Percentiles rank a stretch among this genome's conserved stretches.
Conservation (phyloP, 2,113 vertebrate genomes). For the Hippoglossus stenolepis region DNA sequence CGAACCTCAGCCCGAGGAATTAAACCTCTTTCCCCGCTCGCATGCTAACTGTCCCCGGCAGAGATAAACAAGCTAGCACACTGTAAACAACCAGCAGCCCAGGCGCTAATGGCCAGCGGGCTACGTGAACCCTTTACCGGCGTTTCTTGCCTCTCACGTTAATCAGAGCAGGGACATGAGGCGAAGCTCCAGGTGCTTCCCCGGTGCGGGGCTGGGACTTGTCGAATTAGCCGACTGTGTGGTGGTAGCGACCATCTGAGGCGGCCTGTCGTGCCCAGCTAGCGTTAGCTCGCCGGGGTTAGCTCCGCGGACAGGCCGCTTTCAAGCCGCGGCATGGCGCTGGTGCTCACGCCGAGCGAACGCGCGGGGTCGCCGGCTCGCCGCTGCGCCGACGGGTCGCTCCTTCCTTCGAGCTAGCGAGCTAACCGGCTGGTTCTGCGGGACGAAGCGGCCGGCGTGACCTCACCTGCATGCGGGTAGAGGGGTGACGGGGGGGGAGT, state of each 20-base stretch:
- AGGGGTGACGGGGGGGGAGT: not conserved
- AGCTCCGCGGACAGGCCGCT: slow-evolving; percentile 35
- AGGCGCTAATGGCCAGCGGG: slow-evolving; percentile 11
- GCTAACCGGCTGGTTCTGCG: not conserved
- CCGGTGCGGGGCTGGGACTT: not conserved
- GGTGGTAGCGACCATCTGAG: not conserved
- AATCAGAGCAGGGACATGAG: not conserved
- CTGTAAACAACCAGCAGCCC: slow-evolving; percentile 52
- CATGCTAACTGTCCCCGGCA: not conserved
- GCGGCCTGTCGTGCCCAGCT: slow-evolving; percentile 23
- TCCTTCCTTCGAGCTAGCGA: slow-evolving; percentile 26
- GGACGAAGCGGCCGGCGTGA: not conserved
- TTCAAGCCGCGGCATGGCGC: slow-evolving; percentile 67
- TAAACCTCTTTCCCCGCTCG: not conserved
- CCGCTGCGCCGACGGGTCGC: slow-evolving; percentile 9
- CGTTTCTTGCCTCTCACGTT: not conserved
- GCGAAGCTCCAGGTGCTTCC: not conserved
- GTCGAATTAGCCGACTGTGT: not conserved
- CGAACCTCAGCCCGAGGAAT: not conserved
- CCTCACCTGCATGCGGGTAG: not conserved
- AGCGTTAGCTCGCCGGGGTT: slow-evolving; percentile 49
- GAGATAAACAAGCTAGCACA: slow-evolving; percentile 9
- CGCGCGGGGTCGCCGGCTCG: slow-evolving; percentile 20
- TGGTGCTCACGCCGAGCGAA: slow-evolving; percentile 11
- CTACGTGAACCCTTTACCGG: slow-evolving; percentile 49